These are phyloP conservation scores for Oxytorus armatus DNA, from an alignment of 2,888 invertebrate genomes.

Conservation along the genomic window DNA sequence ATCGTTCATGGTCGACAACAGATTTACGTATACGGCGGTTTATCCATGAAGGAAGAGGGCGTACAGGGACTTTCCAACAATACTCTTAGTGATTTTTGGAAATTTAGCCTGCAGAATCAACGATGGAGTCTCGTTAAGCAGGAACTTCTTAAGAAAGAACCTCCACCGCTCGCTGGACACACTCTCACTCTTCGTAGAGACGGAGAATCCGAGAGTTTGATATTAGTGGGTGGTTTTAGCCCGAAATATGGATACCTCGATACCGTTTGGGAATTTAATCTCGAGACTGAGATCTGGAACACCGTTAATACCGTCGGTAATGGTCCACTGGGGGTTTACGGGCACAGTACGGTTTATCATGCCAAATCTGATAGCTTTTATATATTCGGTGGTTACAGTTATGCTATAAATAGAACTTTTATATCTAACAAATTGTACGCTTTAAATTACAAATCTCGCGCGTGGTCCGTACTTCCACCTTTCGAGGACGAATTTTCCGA, in stretches of 20 bases:
- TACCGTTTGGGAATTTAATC: conserved; percentile 92
- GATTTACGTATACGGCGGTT: conserved; percentile 95
- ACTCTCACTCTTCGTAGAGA: conserved; percentile 93
- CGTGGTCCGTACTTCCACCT: conserved; percentile 92
- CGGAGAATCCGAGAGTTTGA: conserved; percentile 90
- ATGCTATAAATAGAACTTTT: conserved; percentile 89
- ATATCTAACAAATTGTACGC: conserved; percentile 92
- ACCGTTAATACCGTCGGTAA: conserved; percentile 89
- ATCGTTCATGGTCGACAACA: conserved; percentile 93
- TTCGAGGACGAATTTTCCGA: conserved; percentile 86
- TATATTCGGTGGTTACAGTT: conserved; percentile 94
- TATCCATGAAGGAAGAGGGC: conserved; percentile 87
- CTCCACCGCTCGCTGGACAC: conserved; percentile 94
- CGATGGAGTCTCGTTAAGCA: conserved; percentile 90
- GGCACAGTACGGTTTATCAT: conserved; percentile 96
- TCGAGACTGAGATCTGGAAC: conserved; percentile 91
- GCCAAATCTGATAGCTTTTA: conserved; percentile 92
- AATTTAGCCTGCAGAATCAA: conserved; percentile 94
- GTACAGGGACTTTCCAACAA: conserved; percentile 85
- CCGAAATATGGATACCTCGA: conserved; percentile 90
- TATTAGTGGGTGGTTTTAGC: conserved; percentile 95
- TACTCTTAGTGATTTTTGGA: conserved; percentile 96
- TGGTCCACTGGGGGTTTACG: conserved; percentile 93
- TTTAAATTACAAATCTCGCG: conserved; percentile 90
- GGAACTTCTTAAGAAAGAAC: conserved; percentile 83